Percentiles rank a stretch among this genome's conserved stretches.
phyloP scores from a whole-genome alignment of 2,888 invertebrate species.

The Lasioglossum calceatum region DNA sequence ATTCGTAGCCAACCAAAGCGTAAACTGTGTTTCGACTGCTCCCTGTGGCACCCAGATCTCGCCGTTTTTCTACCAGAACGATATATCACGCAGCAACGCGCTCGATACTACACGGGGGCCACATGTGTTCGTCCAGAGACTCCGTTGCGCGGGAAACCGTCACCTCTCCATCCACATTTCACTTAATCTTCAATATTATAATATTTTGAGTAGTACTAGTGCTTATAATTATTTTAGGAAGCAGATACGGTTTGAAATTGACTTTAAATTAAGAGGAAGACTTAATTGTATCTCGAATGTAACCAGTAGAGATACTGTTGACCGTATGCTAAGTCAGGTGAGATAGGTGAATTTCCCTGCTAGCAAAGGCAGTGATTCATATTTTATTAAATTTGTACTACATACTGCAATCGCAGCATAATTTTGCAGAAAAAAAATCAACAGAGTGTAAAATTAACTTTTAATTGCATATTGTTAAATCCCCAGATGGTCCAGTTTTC shows the following conservation, averaged over 20 bases:
- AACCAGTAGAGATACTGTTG: no score
- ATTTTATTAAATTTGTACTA: neutral
- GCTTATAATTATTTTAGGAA: neutral
- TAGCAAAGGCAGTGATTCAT: neutral
- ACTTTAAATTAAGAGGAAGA: neutral
- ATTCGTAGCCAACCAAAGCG: constrained; percentile 71
- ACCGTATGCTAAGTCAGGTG: neutral
- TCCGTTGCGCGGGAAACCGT: constrained; percentile 23
- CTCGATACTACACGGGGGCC: constrained; percentile 17
- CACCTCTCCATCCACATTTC: neutral
- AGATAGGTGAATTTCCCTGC: neutral
- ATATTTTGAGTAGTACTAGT: rapidly evolving
- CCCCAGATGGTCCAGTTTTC: neutral
- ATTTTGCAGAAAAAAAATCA: neutral
- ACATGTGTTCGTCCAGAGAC: constrained; percentile 40
- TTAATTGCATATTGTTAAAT: neutral
- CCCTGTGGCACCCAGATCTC: constrained; percentile 52
- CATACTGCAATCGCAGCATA: neutral
- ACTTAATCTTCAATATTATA: neutral
- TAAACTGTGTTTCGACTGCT: constrained; percentile 73
- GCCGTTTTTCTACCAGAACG: constrained; percentile 70
- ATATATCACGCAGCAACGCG: constrained; percentile 68
- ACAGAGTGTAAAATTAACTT: neutral
- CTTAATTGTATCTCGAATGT: neutral
- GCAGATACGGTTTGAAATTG: neutral